Conservation (phyloP, 2,888 invertebrate genomes). For the Lasioglossum villosulum region DNA sequence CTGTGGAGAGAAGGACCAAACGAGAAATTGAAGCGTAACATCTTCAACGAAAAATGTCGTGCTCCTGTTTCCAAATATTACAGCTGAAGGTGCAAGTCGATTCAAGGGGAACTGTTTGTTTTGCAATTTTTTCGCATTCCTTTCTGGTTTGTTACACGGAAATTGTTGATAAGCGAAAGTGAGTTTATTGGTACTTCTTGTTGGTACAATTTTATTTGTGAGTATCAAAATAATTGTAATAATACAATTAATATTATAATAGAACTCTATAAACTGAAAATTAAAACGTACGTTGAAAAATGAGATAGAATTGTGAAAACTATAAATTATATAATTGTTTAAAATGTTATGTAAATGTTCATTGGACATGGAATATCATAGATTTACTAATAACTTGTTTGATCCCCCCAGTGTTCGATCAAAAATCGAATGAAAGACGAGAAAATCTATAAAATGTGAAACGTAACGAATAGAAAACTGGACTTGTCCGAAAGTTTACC, state of each 20-base stretch:
- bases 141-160: background rate
- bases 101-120: background rate
- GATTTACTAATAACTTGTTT: background rate
- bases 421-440: background rate
- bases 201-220: too few relatives aligned
- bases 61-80: background rate
- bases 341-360: too few relatives aligned
- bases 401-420: background rate
- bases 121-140: background rate
- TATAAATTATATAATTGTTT: background rate
- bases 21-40: background rate
- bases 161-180: background rate
- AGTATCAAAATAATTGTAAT: background rate
- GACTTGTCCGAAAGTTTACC: background rate
- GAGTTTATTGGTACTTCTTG: background rate
- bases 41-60: background rate
- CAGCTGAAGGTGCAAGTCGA: background rate
- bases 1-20: background rate
- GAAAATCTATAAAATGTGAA: background rate
- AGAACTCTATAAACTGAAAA: background rate
- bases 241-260: background rate
- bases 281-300: background rate
- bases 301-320: background rate
- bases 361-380: background rate
- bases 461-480: background rate